A percentile compares a stretch with the other conserved stretches of the same genome.
Evolutionary conservation across 2,888 invertebrate genomes (phyloP).

Genomic region (Rhodophaea formosa): DNA sequence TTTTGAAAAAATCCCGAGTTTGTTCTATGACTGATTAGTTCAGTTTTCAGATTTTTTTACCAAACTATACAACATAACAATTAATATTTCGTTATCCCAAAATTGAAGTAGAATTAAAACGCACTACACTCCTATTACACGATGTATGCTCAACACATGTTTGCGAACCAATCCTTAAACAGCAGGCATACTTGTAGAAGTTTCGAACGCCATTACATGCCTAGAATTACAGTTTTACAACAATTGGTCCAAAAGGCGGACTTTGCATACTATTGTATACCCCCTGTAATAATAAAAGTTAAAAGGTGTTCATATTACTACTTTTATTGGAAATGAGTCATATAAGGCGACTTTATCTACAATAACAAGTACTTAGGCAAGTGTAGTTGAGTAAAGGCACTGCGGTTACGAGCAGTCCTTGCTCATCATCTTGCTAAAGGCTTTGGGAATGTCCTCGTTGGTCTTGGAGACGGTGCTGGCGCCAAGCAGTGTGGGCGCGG

Average conservation of each 20-base stretch:
- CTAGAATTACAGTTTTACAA: too few relatives aligned
- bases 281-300: background rate
- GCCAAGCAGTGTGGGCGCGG: constrained; percentile 89
- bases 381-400: constrained; percentile 30
- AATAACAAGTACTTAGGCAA: constrained; percentile 28
- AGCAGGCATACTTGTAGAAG: too few relatives aligned
- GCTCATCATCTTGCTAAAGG: constrained; percentile 82
- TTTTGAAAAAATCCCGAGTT: too few relatives aligned
- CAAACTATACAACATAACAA: too few relatives aligned
- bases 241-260: background rate
- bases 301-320: background rate
- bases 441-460: constrained; percentile 91
- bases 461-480: constrained; percentile 87
- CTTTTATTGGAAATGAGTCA: constrained; percentile 26
- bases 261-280: background rate
- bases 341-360: constrained; percentile 31
- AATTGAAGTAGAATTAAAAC: too few relatives aligned
- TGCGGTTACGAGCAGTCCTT: constrained; percentile 67
- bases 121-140: too few relatives aligned
- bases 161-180: too few relatives aligned
- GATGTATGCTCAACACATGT: too few relatives aligned
- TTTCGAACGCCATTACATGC: too few relatives aligned
- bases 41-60: too few relatives aligned
- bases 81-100: too few relatives aligned
- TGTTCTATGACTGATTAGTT: too few relatives aligned